Evolutionary conservation across 2,113 vertebrate genomes (phyloP), one percentile per base, ranked within the genome.

Genomic region (Neopipo cinnamomea): DNA sequence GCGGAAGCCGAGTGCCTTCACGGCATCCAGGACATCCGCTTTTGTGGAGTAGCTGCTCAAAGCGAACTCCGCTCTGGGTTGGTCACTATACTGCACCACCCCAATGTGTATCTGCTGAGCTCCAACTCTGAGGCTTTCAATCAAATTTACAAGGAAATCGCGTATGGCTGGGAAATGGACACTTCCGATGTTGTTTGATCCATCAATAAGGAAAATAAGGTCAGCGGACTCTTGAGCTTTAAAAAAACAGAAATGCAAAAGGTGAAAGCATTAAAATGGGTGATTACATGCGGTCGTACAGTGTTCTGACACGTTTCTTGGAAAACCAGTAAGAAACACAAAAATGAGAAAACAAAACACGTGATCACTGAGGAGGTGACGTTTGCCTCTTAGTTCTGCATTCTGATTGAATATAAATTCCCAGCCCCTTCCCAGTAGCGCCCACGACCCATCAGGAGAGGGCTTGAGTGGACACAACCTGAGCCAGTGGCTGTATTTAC

Each of bases 131-230:
- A 99, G 98, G 97, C 28, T 97, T 94, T 99, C 98, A 98, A 99
- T 98, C 98, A 99, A 97, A 99, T 97, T 99, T 97, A 99, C 97
- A 98, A 99, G 98, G 98, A 99, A 99, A 98, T 99, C 98, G 53
- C 98, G 98, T 97, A 99, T 97, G 97, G 95, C 97, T 97, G 97
- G 98, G 96, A 99, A 99, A 99, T 99, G 98, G 98, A 95, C 97
- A 96, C 98, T 96, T 99, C 99, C 99, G 98, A 99, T 97, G 98
- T 99, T 99, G 98, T 99, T 96, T 98, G 99, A 99, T 99, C 99
- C 99, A 8, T 99, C 99, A 99, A 99, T 99, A 99, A 99, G 99
- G 99, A 99, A 98, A 98, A 99, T 97, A 98, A 99, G 98, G 98
- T 99, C 99, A 98, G 99, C 99, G 56, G 99, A 98, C 91, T 99